Percentiles rank a stretch among this genome's conserved stretches.
phyloP scores from a whole-genome alignment of 2,113 vertebrate genomes.

The Motacilla alba region DNA sequence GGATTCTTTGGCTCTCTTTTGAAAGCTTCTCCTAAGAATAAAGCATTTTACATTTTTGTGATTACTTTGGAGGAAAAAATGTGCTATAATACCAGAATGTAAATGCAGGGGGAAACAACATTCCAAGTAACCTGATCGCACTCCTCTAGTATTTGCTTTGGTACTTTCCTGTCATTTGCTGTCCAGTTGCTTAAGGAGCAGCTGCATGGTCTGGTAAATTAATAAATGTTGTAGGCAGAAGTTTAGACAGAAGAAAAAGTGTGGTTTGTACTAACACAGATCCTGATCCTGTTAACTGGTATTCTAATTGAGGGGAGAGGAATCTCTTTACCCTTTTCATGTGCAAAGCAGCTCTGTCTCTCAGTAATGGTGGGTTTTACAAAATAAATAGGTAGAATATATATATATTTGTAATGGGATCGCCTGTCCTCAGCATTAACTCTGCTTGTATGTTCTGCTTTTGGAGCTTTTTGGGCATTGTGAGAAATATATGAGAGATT shows the following conservation, averaged over 20 bases:
- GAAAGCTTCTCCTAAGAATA: constrained; percentile 45
- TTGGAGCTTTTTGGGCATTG: constrained; percentile 65
- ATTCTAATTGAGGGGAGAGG: constrained; percentile 28
- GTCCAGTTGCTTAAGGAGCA: constrained; percentile 50
- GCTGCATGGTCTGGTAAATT: constrained; percentile 64
- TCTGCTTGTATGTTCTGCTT: constrained; percentile 58
- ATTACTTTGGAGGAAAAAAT: constrained; percentile 24
- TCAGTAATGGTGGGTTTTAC: constrained; percentile 1
- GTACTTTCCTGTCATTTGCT: constrained; percentile 50
- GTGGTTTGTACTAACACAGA: constrained; percentile 37
- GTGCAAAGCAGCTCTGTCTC: background rate
- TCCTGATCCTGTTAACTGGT: constrained; percentile 44
- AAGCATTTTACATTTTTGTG: constrained; percentile 33
- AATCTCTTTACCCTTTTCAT: background rate
- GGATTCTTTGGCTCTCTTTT: background rate
- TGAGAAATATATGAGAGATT: constrained; percentile 68
- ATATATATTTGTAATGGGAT: constrained; percentile 36
- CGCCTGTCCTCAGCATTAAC: constrained; percentile 34
- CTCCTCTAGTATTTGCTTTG: constrained; percentile 39
- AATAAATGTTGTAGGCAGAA: constrained; percentile 54
- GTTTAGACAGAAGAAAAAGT: constrained; percentile 46
- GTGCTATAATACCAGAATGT: constrained; percentile 15
- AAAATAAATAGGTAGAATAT: background rate
- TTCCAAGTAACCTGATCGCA: constrained; percentile 29
- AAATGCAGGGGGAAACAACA: background rate